Conservation (phyloP, 1,140 invertebrate species). For the Drosophila sucinea region DNA sequence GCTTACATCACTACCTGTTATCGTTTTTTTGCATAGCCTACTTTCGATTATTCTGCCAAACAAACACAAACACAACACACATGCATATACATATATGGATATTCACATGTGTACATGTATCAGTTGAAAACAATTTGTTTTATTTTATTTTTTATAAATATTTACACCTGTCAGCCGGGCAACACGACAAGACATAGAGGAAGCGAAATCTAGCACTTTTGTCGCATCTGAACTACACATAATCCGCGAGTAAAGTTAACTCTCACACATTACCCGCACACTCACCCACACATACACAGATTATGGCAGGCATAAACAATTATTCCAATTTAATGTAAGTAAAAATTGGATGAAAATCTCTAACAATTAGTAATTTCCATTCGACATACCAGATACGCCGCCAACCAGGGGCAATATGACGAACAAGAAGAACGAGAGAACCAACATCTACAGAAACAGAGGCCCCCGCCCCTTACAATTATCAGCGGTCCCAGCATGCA, state of each 20-base stretch:
- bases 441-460: constrained; percentile 24
- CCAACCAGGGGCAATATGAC: constrained; percentile 46
- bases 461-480: constrained; percentile 14
- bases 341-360: background rate
- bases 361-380: background rate
- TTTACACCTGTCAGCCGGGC: constrained; percentile 18
- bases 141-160: constrained; percentile 17
- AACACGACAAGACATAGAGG: constrained; percentile 28
- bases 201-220: background rate
- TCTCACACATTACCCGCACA: background rate
- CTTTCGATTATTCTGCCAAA: background rate
- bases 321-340: constrained; percentile 76
- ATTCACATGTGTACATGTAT: constrained; percentile 11
- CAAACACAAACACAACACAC: background rate
- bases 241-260: constrained; percentile 6
- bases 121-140: constrained; percentile 32
- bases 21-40: constrained; percentile 3
- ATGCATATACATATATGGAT: constrained; percentile 21
- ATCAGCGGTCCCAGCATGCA: constrained; percentile 37
- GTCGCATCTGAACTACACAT: constrained; percentile 1
- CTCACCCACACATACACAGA: constrained; percentile 22
- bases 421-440: constrained; percentile 26
- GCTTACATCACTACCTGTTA: background rate
- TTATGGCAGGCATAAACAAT: constrained; percentile 76
- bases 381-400: constrained; percentile 46